phyloP scores from a whole-genome alignment of 2,113 vertebrate species.

The Myodes glareolus region DNA sequence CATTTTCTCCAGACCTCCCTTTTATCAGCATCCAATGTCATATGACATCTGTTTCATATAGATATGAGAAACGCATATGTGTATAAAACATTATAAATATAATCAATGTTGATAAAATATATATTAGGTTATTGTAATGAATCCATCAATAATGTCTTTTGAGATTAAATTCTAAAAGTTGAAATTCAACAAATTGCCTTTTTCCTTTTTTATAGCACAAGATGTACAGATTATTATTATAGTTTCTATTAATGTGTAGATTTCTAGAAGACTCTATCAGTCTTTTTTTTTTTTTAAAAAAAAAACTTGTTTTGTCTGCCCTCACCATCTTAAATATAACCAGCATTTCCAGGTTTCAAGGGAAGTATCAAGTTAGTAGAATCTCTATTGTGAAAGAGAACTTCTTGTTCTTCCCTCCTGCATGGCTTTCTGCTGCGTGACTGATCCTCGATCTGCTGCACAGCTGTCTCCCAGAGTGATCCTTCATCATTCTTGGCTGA shows the following conservation, averaged over 20 bases:
- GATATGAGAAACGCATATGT: neutral
- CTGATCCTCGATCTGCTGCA: neutral
- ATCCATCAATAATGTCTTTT: neutral
- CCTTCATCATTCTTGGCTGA: neutral
- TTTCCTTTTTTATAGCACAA: neutral
- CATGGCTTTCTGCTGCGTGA: neutral
- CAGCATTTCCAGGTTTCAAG: neutral
- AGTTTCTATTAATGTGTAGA: neutral
- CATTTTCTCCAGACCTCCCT: neutral
- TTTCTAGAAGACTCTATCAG: neutral
- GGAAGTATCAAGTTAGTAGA: neutral
- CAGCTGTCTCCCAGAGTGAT: neutral
- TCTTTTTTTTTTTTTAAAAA: neutral
- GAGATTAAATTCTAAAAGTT: slow-evolving; percentile 12
- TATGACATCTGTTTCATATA: neutral
- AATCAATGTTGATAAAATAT: neutral
- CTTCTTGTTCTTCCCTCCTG: neutral
- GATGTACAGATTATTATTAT: neutral
- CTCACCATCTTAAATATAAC: neutral
- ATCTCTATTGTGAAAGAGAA: neutral
- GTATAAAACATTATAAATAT: neutral
- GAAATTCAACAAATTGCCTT: neutral
- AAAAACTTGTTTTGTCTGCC: neutral
- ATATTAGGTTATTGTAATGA: neutral
- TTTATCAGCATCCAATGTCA: neutral